Evolutionary conservation across 2,888 invertebrate genomes (phyloP), one percentile per base, ranked within the genome.

Genomic region (Griposia aprilina): DNA sequence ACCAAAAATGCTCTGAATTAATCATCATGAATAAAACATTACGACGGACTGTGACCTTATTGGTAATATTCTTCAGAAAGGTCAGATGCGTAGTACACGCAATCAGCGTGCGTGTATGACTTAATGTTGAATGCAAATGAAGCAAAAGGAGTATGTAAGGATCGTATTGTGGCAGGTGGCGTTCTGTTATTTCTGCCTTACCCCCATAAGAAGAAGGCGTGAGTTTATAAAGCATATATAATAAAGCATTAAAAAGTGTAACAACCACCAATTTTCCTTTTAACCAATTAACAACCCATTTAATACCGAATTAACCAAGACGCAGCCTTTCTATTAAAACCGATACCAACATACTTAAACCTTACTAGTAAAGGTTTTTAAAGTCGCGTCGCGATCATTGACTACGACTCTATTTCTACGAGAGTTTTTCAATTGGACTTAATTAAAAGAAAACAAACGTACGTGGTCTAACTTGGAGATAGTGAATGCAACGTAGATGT

Each of bases 371-470:
- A 74, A 74, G 30, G 45, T 52, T 79, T 85, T 41, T 23, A 84
- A 85, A 82, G 65, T 79, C 76, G 66, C 62, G 63, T 79, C 70
- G 74, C 59, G 74, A 88, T 81, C 79, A 69, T 76, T 74, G 72
- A 59, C 60, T 63, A 77, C 77, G 70, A 73, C 78, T 85, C 74
- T 80, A 86, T 85, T 83, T 84, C 73, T 69, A 86, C 82, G 77
- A 81, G 86, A 92, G 89, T 91, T 93, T 92, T 93, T 91, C 91
- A 90, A 93, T 93, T 90, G 91, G 88, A 90, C 91, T 93, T 93
- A 94, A 93, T 94, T 93, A 93, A 94, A 93, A 91, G 92, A 91
- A 93, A 93, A 92, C 93, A 93, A 90, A 90, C 89, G 90, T 90
- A 91, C 91, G 89, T 89, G 88, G 87, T 87, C 87, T 87, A 89